Conservation (phyloP, 2,797 vertebrate species). For the Amphiprion clarkii region DNA sequence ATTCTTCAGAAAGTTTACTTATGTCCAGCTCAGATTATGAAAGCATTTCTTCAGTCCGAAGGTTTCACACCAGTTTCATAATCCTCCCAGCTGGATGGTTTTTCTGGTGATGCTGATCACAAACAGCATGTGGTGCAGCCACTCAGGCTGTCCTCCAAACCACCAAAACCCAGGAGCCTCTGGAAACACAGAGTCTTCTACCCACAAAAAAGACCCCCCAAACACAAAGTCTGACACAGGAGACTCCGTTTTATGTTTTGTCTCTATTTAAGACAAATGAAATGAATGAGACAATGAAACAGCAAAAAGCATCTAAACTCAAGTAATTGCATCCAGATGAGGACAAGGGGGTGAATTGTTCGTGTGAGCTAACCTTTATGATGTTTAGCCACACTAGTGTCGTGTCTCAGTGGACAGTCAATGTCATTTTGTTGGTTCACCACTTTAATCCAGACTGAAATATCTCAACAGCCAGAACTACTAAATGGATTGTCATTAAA, state of each 20-base stretch:
- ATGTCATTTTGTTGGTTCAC: background rate
- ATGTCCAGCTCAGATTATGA: conserved; percentile 13
- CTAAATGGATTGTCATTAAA: background rate
- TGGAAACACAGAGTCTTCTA: conserved; percentile 36
- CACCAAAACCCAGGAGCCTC: conserved; percentile 52
- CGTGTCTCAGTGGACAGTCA: background rate
- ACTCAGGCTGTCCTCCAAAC: conserved; percentile 72
- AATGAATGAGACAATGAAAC: conserved; percentile 38
- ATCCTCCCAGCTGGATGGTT: conserved; percentile 36
- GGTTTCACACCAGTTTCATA: conserved; percentile 43
- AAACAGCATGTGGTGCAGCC: conserved; percentile 76
- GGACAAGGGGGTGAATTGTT: background rate
- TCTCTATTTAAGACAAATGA: conserved; percentile 45
- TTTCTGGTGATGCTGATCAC: conserved; percentile 52
- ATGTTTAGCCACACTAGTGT: background rate
- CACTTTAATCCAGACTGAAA: conserved; percentile 6
- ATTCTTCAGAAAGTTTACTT: conserved; percentile 19
- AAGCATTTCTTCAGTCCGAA: conserved; percentile 32
- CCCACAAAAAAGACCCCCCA: conserved; percentile 80
- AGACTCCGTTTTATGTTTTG: conserved; percentile 53
- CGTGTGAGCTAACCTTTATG: background rate
- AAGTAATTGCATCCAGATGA: conserved; percentile 74
- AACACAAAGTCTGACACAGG: conserved; percentile 59
- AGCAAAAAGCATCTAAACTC: conserved; percentile 44
- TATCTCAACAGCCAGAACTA: background rate